Evolutionary conservation across 2,797 vertebrate species (phyloP).

Genomic region (Peromyscus melanophrys): DNA sequence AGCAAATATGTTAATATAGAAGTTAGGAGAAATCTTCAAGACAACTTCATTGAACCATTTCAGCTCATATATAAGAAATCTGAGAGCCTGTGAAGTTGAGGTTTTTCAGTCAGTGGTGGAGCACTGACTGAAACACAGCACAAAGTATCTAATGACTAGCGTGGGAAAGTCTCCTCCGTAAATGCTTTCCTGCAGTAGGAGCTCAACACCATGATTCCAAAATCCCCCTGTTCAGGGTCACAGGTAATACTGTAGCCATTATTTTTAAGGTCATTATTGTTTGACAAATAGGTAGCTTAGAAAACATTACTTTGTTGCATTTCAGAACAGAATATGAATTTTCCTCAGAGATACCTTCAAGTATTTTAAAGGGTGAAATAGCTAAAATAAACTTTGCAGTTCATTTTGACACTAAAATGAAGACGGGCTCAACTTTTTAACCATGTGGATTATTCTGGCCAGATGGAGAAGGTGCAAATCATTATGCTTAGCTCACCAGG

Average conservation of each 20-base stretch:
- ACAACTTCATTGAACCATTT: conserved; percentile 3
- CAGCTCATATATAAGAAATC: conserved; percentile 9
- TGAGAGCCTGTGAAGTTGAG: neutral
- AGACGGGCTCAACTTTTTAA: neutral
- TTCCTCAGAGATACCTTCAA: neutral
- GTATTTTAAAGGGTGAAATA: neutral
- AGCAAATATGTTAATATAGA: conserved; percentile 41
- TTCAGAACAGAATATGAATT: conserved; percentile 9
- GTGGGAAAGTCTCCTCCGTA: accelerated
- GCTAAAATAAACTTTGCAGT: neutral
- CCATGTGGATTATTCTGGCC: neutral
- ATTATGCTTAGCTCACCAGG: accelerated
- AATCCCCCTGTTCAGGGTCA: neutral
- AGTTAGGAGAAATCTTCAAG: conserved; percentile 7
- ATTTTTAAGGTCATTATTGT: neutral
- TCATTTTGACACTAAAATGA: neutral
- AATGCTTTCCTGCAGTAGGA: accelerated
- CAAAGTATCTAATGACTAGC: accelerated
- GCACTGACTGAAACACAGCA: no score
- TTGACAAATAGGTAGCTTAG: neutral
- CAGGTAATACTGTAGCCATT: neutral
- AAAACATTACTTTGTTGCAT: neutral
- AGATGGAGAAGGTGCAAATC: neutral
- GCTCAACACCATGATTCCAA: neutral
- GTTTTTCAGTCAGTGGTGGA: neutral